Conservation (phyloP, 1,140 invertebrate species). For the Diprion similis region DNA sequence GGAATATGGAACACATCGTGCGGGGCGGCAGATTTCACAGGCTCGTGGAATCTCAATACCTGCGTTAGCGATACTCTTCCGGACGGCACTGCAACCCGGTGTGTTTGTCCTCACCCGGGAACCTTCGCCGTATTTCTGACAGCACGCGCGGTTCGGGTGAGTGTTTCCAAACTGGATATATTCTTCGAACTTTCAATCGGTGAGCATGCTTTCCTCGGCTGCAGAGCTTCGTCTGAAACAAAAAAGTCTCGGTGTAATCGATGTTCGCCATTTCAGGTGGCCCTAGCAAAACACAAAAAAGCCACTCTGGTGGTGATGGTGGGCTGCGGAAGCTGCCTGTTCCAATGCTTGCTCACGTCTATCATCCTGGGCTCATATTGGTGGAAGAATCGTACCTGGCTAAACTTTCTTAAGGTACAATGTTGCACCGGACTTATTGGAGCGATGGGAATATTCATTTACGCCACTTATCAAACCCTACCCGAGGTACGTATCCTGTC, state of each 20-base stretch:
- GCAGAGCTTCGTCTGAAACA: no score
- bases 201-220: no score
- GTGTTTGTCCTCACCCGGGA: conserved; percentile 65
- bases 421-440: conserved; percentile 67
- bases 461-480: conserved; percentile 64
- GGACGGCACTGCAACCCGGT: conserved; percentile 60
- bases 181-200: background rate
- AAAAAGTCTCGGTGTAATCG: no score
- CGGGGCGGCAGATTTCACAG: conserved; percentile 54
- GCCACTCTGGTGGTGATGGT: conserved; percentile 63
- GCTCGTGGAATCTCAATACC: conserved; percentile 62
- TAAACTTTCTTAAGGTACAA: conserved; percentile 73
- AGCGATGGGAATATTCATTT: conserved; percentile 70
- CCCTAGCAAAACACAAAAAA: conserved; percentile 39
- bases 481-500: conserved; percentile 58
- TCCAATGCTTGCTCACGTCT: conserved; percentile 65
- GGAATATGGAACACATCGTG: conserved; percentile 63
- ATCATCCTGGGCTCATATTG: conserved; percentile 66
- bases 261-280: conserved; percentile 32
- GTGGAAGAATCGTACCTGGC: conserved; percentile 67
- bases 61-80: conserved; percentile 62
- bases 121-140: conserved; percentile 68
- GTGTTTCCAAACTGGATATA: conserved; percentile 27
- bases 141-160: conserved; percentile 63
- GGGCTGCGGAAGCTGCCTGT: conserved; percentile 67